Evolutionary conservation across 2,113 vertebrate genomes (phyloP).

Genomic region (Tylochromis polylepis): DNA sequence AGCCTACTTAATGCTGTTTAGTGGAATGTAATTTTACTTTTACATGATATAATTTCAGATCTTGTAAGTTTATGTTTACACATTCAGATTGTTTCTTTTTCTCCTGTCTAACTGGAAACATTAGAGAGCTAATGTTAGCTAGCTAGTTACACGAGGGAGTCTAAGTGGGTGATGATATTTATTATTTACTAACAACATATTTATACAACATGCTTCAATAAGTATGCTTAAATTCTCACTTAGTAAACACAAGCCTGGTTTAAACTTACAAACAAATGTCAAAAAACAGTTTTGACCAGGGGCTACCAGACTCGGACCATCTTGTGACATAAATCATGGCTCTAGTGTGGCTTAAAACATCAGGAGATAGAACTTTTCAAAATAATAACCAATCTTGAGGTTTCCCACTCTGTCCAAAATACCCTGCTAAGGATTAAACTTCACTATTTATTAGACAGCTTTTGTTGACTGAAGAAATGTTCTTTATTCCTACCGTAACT

Average conservation of each 20-base stretch:
- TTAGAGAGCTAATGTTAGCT: not conserved
- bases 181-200: not conserved
- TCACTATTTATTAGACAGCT: not conserved
- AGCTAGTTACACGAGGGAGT: not conserved
- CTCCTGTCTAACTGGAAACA: not conserved
- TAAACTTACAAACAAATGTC: not conserved
- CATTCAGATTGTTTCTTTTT: not conserved
- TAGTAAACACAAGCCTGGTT: not conserved
- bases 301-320: not conserved
- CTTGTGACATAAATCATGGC: not conserved
- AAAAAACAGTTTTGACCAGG: not conserved
- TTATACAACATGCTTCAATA: not conserved
- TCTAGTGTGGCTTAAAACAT: slow-evolving; percentile 13
- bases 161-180: not conserved
- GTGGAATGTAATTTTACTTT: not conserved
- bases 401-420: not conserved
- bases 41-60: not conserved
- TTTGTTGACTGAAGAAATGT: not conserved
- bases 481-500: not conserved
- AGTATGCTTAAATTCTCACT: not conserved
- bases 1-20: not conserved
- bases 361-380: not conserved
- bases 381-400: not conserved
- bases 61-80: not conserved
- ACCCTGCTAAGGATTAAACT: not conserved